Conservation (phyloP, 2,888 invertebrate genomes). For the Latheticus oryzae region DNA sequence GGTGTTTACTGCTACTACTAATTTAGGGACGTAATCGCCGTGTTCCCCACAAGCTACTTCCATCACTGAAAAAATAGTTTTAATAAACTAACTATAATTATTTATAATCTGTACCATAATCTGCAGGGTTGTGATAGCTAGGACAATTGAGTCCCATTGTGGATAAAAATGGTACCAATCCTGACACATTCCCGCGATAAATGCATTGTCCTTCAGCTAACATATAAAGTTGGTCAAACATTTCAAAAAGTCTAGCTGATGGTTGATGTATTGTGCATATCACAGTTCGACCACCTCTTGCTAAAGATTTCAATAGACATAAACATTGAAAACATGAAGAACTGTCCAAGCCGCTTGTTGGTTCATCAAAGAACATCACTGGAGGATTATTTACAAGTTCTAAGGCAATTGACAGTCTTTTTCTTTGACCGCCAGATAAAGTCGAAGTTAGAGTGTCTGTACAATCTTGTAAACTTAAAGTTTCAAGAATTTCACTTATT, state of each 20-base stretch:
- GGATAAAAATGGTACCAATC: conserved; percentile 88
- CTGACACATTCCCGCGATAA: conserved; percentile 86
- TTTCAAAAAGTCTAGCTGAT: conserved; percentile 93
- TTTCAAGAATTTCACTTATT: conserved; percentile 86
- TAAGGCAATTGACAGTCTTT: conserved; percentile 89
- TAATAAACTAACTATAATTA: conserved; percentile 22
- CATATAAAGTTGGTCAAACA: conserved; percentile 93
- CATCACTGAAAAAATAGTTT: conserved; percentile 76
- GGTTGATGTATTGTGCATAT: conserved; percentile 98
- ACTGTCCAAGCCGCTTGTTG: conserved; percentile 92
- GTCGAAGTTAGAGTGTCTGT: conserved; percentile 82
- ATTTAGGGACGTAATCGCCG: conserved; percentile 87
- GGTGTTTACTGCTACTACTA: conserved; percentile 86
- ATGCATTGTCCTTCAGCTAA: conserved; percentile 94
- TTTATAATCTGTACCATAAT: conserved; percentile 77
- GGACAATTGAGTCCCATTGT: conserved; percentile 90
- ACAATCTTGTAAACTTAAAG: conserved; percentile 83
- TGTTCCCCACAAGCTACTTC: conserved; percentile 96
- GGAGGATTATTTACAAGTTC: conserved; percentile 97
- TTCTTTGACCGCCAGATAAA: conserved; percentile 91
- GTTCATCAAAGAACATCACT: conserved; percentile 98
- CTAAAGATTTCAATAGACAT: conserved; percentile 86
- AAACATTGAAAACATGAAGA: conserved; percentile 95
- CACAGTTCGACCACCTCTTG: conserved; percentile 89
- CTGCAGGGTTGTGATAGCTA: conserved; percentile 96